Evolutionary conservation across 2,797 vertebrate genomes (phyloP).

Genomic region (Mycteria americana): DNA sequence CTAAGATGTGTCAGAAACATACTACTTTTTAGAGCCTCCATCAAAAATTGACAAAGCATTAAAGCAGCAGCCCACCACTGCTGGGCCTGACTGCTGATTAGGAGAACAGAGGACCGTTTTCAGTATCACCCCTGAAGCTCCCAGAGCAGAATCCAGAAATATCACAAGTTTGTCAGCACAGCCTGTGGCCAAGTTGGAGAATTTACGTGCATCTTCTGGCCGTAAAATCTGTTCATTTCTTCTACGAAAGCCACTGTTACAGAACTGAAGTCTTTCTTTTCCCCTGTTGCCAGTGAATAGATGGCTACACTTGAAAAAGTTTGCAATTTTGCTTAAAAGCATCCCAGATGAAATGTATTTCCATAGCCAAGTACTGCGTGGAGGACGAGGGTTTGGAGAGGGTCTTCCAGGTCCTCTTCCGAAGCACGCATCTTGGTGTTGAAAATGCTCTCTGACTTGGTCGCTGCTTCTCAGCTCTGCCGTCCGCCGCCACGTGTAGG

Average conservation of each 20-base stretch:
- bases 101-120: not conserved
- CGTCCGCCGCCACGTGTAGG: fast-evolving
- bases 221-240: not conserved
- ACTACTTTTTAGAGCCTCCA: not conserved
- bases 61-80: not conserved
- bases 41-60: not conserved
- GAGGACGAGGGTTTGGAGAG: not conserved
- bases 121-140: not conserved
- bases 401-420: not conserved
- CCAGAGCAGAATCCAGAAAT: not conserved
- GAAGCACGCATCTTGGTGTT: fast-evolving
- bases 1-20: not conserved
- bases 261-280: not conserved
- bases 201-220: not conserved
- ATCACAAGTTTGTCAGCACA: not conserved
- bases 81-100: not conserved
- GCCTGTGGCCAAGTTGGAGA: not conserved
- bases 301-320: not conserved
- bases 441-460: not conserved
- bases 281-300: not conserved
- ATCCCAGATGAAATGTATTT: not conserved
- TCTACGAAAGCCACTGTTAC: not conserved
- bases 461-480: fast-evolving
- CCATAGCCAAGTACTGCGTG: not conserved
- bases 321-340: not conserved